These are phyloP conservation scores for Apomyelois bistriatella DNA, from an alignment of 2,888 invertebrate species.

Conservation along the genomic window DNA sequence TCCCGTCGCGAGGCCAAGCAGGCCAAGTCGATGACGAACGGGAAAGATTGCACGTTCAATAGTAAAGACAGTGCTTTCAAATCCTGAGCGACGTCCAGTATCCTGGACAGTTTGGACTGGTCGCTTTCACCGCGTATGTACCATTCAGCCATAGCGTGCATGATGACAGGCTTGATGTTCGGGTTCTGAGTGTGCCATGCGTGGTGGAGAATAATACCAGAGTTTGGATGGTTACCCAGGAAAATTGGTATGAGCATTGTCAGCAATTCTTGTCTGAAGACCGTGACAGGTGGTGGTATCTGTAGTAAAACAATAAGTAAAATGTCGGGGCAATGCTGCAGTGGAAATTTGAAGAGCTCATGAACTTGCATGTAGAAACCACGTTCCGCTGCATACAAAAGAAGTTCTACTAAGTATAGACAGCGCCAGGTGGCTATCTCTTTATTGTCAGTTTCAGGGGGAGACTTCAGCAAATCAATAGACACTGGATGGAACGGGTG, in stretches of 20 bases:
- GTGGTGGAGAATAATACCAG: conserved; percentile 96
- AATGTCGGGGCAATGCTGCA: conserved; percentile 96
- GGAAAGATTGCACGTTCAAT: conserved; percentile 93
- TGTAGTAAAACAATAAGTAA: conserved; percentile 93
- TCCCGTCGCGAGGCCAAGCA: conserved; percentile 98
- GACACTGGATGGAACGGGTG: conserved; percentile 92
- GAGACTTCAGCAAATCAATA: conserved; percentile 94
- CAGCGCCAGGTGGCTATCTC: conserved; percentile 97
- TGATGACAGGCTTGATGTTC: conserved; percentile 89
- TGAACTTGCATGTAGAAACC: conserved; percentile 91
- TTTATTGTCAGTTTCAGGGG: conserved; percentile 96
- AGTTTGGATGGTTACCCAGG: conserved; percentile 96
- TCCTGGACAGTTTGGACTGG: conserved; percentile 94
- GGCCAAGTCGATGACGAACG: conserved; percentile 98
- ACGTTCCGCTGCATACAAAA: conserved; percentile 92
- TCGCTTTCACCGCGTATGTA: conserved; percentile 95
- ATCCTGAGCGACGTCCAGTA: conserved; percentile 98
- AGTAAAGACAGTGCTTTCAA: conserved; percentile 94
- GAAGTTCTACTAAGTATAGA: conserved; percentile 92
- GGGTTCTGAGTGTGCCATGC: conserved; percentile 94
- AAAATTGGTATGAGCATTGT: conserved; percentile 95
- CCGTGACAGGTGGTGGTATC: conserved; percentile 88
- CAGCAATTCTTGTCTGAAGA: conserved; percentile 91
- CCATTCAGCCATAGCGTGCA: conserved; percentile 99
- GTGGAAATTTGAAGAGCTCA: conserved; percentile 94